These are phyloP conservation scores for Barbus barbus DNA, from an alignment of 2,113 vertebrate genomes.

Conservation along the genomic window DNA sequence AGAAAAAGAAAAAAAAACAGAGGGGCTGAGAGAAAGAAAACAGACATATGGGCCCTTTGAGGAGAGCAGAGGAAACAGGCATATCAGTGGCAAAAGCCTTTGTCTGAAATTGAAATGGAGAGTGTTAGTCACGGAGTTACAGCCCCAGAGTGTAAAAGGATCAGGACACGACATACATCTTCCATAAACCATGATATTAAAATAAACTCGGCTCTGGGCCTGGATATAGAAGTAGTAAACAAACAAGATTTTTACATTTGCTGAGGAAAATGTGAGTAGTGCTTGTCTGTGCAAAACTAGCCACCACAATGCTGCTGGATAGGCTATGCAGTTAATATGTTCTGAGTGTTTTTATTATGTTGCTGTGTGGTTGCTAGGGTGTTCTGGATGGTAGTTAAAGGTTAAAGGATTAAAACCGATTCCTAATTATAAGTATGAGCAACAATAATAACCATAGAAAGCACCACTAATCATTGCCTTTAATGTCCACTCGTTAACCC, in stretches of 20 bases:
- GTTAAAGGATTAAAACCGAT: not conserved
- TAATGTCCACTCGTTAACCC: not conserved
- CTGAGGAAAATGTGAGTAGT: not conserved
- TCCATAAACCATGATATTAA: constrained; percentile 27
- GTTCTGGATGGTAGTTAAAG: not conserved
- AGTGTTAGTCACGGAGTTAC: constrained; percentile 3
- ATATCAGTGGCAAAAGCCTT: constrained; percentile 43
- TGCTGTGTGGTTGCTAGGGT: not conserved
- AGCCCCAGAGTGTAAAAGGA: constrained; percentile 35
- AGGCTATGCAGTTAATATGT: not conserved
- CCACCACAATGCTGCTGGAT: not conserved
- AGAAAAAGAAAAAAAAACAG: not conserved
- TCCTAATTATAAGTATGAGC: constrained; percentile 20
- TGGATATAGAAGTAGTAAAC: constrained; percentile 31
- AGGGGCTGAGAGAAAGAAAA: constrained; percentile 18
- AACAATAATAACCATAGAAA: not conserved
- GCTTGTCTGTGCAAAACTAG: not conserved
- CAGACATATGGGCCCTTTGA: constrained; percentile 41
- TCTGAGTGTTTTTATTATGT: not conserved
- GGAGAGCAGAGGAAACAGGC: constrained; percentile 55
- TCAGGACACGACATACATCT: constrained; percentile 17
- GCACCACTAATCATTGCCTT: not conserved
- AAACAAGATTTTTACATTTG: constrained; percentile 24
- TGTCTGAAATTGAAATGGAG: constrained; percentile 54
- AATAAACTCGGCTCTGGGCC: not conserved